Percentiles rank a stretch among this genome's conserved stretches.
phyloP scores from a whole-genome alignment of 1,140 invertebrate genomes.

The Nebria ingens region DNA sequence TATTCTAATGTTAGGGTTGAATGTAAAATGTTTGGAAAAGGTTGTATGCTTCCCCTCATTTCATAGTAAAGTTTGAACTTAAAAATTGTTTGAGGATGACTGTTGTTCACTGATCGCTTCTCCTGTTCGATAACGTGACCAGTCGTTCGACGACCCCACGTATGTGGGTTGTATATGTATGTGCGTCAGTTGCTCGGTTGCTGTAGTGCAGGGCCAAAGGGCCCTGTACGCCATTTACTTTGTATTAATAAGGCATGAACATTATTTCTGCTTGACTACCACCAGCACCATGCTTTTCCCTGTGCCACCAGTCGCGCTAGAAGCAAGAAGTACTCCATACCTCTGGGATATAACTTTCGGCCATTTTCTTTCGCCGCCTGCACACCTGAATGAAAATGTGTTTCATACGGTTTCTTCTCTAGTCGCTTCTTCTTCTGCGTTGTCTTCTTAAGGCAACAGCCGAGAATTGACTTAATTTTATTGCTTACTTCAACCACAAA shows the following conservation, averaged over 20 bases:
- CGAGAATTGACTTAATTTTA: conserved; percentile 1
- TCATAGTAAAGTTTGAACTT: no score
- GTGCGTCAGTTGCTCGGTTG: background rate
- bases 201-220: background rate
- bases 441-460: no score
- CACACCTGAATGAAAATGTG: conserved; percentile 8
- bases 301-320: no score
- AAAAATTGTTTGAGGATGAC: background rate
- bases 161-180: no score
- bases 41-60: no score
- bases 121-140: no score
- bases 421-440: background rate
- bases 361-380: conserved; percentile 7
- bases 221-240: conserved; percentile 6
- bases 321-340: no score
- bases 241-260: conserved; percentile 9
- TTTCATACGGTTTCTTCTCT: background rate
- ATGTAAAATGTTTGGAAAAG: no score
- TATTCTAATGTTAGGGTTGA: no score
- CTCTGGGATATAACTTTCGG: conserved; percentile 5
- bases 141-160: no score
- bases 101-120: background rate
- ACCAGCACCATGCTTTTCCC: background rate
- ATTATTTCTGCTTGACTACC: conserved; percentile 9
- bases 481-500: background rate